A percentile compares a stretch with the other conserved stretches of the same genome.
phyloP scores from a whole-genome alignment of 2,888 invertebrate species.

The Melanostoma mellinum region DNA sequence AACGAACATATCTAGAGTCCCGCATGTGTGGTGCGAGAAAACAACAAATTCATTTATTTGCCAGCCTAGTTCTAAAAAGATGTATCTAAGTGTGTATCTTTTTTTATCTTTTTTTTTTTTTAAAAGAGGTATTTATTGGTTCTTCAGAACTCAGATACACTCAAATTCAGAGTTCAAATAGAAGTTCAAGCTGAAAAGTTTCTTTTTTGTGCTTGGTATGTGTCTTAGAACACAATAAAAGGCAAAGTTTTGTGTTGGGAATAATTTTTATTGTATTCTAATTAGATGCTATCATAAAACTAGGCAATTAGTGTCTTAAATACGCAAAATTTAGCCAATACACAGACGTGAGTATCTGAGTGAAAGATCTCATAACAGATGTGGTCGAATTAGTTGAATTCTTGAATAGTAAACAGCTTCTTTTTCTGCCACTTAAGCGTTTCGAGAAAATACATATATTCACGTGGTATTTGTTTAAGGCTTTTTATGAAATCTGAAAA shows the following conservation, averaged over 20 bases:
- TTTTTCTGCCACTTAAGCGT: no score
- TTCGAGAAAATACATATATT: no score
- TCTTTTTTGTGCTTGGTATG: not conserved
- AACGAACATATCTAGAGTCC: not conserved
- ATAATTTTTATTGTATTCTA: conserved; percentile 23
- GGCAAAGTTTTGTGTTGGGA: not conserved
- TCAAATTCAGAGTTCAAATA: conserved; percentile 4
- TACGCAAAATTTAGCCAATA: not conserved
- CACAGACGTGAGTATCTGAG: not conserved
- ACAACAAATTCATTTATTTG: not conserved
- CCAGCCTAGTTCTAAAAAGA: not conserved
- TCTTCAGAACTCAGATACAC: not conserved
- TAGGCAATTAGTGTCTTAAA: conserved; percentile 3
- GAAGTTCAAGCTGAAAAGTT: not conserved
- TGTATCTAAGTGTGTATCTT: not conserved
- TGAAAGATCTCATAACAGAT: conserved; percentile 8
- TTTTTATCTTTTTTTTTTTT: no score
- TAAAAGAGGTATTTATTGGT: not conserved
- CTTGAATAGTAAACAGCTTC: no score
- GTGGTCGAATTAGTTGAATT: no score
- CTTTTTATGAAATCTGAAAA: no score
- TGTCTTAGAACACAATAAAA: not conserved
- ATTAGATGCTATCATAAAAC: conserved; percentile 13
- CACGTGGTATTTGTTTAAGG: no score
- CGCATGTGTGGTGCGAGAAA: conserved; percentile 5